These are phyloP conservation scores for Apostichopus parvimensis DNA, from an alignment of 35 echinoderm and acorn worm species.

Conservation along the genomic window DNA sequence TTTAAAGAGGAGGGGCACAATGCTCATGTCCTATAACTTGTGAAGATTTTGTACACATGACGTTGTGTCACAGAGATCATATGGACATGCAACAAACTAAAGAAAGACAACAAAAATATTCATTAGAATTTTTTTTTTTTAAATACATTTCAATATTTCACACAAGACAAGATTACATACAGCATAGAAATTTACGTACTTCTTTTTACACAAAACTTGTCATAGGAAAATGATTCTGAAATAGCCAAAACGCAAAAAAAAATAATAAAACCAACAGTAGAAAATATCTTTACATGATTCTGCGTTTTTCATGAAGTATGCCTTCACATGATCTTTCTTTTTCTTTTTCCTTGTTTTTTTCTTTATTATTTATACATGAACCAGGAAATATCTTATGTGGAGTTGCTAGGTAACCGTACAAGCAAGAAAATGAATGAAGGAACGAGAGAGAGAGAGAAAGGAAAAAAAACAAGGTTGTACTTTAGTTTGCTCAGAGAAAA, in stretches of 20 bases:
- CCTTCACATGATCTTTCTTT: neutral
- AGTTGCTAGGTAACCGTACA: neutral
- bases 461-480: too few relatives aligned
- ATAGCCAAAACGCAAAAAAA: constrained; percentile 36
- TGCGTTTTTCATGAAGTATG: neutral
- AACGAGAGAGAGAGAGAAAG: neutral
- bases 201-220: constrained; percentile 47
- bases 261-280: constrained; percentile 7
- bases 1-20: too few relatives aligned
- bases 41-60: too few relatives aligned
- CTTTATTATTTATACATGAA: neutral
- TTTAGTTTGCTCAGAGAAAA: too few relatives aligned
- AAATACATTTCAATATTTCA: constrained; percentile 62
- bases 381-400: neutral
- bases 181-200: constrained; percentile 57
- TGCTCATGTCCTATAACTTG: too few relatives aligned
- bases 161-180: constrained; percentile 62
- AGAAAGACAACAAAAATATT: neutral
- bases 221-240: constrained; percentile 38
- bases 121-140: constrained; percentile 41
- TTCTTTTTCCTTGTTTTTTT: too few relatives aligned
- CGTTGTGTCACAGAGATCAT: too few relatives aligned
- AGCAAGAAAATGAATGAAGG: neutral
- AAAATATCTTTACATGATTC: constrained; percentile 48
- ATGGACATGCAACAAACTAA: neutral